Evolutionary conservation across 2,888 invertebrate species (phyloP), one percentile per base, ranked within the genome.

Genomic region (Tachina fera): DNA sequence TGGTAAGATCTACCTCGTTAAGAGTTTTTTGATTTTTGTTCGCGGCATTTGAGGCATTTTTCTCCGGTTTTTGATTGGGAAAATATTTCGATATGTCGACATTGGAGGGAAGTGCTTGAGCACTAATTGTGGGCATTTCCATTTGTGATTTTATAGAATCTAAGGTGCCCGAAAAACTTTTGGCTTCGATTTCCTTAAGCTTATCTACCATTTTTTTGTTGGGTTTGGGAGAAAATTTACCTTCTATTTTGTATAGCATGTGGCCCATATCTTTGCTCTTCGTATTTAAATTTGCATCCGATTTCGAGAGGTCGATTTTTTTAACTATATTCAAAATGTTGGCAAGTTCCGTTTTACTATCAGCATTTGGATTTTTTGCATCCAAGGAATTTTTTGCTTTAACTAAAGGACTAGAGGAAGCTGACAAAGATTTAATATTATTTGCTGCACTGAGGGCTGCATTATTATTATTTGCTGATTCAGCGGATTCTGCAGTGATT

Each of bases 1-100:
- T 92, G 13, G 91, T 89, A n/a, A 93, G 87, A 88, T 93, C 91
- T 3, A 93, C 91, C 81, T 93, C 93, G 72, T 92, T 93, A 0
- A 93, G 84, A 3, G 91, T 92, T 87, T 93, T 93, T 78, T 93
- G 93, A 82, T 90, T 92, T 88, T 92, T 92, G 85, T 93, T 93
- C 3, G 89, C 88, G 2, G 89, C 89, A 9, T 87, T 88, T 0
- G 90, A 67, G 9, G 88, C 88, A 22, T 88, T 87, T 83, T 92
- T 92, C 61, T 91, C 91, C 19, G 88, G 89, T 87, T 92, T 91
- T 67, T 91, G 91, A 84, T 91, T 91, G 10, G 93, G 93, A 87
- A 93, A 93, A 85, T 92, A 93, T 82, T 92, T 93, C 10, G 92
- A 90, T 1, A 93, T 87, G 88, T 93, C 92, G 1, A 92, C 88